Base-by-base conservation (phyloP, 2,113 vertebrate genomes). In the Hylia prasina region DNA sequence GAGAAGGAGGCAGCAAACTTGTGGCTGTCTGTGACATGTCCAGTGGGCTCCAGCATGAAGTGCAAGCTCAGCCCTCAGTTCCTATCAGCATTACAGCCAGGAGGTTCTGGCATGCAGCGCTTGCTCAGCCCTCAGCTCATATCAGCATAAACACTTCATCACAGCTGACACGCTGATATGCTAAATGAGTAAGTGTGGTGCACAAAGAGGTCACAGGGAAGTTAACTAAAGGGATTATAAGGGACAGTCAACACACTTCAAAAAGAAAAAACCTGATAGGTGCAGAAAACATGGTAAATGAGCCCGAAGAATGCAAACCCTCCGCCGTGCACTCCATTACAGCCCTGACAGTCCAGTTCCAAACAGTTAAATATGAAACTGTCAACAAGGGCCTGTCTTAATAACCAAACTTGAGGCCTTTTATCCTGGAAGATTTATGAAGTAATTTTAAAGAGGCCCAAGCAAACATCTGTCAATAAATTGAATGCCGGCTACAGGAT, bases 401-500 rank as follows among this genome's bases (percentile, higher is more conserved):
- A 98, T 98, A 98, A 98, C 98, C 97, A 98, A 98, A 98, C 98
- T 98, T 98, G 98, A 98, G 98, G 97, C 97, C 98, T 98, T 98
- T 98, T 98, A 98, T 98, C 98, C 98, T 58, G 94, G 98, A 98
- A 98, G 98, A 98, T 98, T 98, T 98, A 98, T 98, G 98, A 98
- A 98, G 98, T 98, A 98, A 98, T 98, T 98, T 98, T 98, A 98
- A 98, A 98, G 98, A 98, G 98, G 98, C 98, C 98, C 98, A 98
- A 98, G 98, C 98, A 98, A 98, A 98, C 98, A 98, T 98, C 98
- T 98, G 98, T 98, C 98, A 98, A 98, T 98, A 98, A 98, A 98
- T 98, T 98, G 98, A 98, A 98, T 98, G 97, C 97, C 35, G 93
- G 98, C 98, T 98, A 98, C 97, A 98, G 98, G 98, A 98, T 98